Conservation (phyloP, 2,113 vertebrate genomes). For the Thymallus thymallus region DNA sequence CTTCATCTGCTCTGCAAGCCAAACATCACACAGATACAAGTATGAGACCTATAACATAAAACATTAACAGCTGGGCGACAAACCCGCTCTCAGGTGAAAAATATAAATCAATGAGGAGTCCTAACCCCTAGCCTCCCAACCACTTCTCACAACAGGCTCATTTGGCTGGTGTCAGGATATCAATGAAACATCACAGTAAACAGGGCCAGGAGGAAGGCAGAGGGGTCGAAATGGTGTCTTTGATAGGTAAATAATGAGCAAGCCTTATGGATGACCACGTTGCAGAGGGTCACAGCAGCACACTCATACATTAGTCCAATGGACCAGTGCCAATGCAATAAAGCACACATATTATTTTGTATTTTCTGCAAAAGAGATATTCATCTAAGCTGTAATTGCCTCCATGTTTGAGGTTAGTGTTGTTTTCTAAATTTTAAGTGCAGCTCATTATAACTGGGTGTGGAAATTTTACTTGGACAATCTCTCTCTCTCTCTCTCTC, state of each 20-base stretch:
- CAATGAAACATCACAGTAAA: neutral
- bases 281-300: conserved; percentile 31
- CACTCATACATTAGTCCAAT: conserved; percentile 41
- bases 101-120: neutral
- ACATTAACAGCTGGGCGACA: neutral
- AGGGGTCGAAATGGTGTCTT: neutral
- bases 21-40: neutral
- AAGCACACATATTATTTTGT: neutral
- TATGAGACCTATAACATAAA: neutral
- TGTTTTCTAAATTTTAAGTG: neutral
- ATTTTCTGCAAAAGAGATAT: neutral
- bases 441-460: conserved; percentile 41
- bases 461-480: conserved; percentile 27
- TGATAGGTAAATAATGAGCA: conserved; percentile 39
- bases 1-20: conserved; percentile 6
- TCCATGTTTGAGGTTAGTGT: neutral
- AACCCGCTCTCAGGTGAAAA: neutral
- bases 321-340: conserved; percentile 8
- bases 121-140: neutral
- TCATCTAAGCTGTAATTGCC: neutral
- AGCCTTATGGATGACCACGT: conserved; percentile 18
- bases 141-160: neutral
- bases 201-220: neutral
- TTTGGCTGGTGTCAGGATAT: neutral
- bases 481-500: neutral